Conservation (phyloP, 2,113 vertebrate genomes). For the Lophura nycthemera region DNA sequence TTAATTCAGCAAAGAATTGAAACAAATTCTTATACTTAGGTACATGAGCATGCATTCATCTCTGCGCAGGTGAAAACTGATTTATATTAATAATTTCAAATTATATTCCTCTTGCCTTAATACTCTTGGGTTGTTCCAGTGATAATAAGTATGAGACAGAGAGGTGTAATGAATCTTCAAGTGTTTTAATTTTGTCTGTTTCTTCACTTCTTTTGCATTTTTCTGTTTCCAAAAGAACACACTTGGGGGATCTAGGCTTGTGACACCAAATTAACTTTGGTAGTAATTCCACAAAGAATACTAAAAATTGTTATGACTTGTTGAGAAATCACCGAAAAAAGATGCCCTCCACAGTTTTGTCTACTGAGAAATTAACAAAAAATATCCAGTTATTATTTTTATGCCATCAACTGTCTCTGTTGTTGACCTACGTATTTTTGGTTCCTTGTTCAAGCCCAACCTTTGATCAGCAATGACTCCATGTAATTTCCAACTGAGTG, state of each 20-base stretch:
- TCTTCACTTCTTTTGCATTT: background rate
- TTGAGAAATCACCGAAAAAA: background rate
- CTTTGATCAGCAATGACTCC: background rate
- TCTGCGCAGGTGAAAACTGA: conserved; percentile 29
- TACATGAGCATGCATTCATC: background rate
- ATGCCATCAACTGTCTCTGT: background rate
- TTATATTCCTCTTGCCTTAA: background rate
- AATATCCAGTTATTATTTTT: background rate
- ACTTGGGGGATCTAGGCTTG: background rate
- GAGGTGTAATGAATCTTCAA: conserved; percentile 26
- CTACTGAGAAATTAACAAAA: conserved; percentile 23
- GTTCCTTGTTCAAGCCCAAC: background rate
- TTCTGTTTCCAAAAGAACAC: conserved; percentile 8
- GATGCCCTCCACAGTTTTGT: background rate
- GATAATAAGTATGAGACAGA: conserved; percentile 25
- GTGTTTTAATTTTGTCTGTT: conserved; percentile 36
- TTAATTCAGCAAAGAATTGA: background rate
- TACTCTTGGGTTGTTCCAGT: conserved; percentile 21
- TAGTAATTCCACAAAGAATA: background rate
- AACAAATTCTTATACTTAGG: background rate
- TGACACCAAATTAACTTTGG: background rate
- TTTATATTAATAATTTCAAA: conserved; percentile 53
- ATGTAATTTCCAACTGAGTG: background rate
- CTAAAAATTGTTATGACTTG: background rate
- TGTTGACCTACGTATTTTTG: background rate